Evolutionary conservation across 2,888 invertebrate genomes (phyloP).

Genomic region (Xestia sexstrigata): DNA sequence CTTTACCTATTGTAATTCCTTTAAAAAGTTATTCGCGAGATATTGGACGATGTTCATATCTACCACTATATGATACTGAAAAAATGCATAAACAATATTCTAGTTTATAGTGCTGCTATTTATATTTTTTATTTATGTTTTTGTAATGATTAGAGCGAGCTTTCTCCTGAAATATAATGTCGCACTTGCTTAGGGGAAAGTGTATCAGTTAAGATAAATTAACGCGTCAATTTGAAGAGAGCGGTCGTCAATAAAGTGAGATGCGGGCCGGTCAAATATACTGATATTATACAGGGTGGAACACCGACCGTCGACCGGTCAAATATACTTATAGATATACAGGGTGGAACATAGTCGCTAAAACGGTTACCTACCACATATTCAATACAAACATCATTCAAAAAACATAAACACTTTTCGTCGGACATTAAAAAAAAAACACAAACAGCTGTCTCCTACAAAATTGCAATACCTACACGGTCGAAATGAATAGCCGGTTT

Average conservation of each 20-base stretch:
- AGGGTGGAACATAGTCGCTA: not conserved
- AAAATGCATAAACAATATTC: not conserved
- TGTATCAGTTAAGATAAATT: slow-evolving; percentile 78
- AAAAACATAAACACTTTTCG: no score
- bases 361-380: no score
- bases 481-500: no score
- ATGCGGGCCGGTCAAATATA: slow-evolving; percentile 71
- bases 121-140: slow-evolving; percentile 49
- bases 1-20: not conserved
- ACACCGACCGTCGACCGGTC: slow-evolving; percentile 29
- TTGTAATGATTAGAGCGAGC: slow-evolving; percentile 63
- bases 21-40: not conserved
- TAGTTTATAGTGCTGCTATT: not conserved
- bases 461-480: no score
- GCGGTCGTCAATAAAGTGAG: slow-evolving; percentile 72
- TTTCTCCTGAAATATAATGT: slow-evolving; percentile 77
- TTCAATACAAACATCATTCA: no score
- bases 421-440: no score
- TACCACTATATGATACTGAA: not conserved
- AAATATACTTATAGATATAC: slow-evolving; percentile 32
- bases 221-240: slow-evolving; percentile 77
- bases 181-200: slow-evolving; percentile 78
- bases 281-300: slow-evolving; percentile 20
- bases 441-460: no score
- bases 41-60: not conserved